Conservation (phyloP, 2,113 vertebrate species). For the Centropus unirufus region DNA sequence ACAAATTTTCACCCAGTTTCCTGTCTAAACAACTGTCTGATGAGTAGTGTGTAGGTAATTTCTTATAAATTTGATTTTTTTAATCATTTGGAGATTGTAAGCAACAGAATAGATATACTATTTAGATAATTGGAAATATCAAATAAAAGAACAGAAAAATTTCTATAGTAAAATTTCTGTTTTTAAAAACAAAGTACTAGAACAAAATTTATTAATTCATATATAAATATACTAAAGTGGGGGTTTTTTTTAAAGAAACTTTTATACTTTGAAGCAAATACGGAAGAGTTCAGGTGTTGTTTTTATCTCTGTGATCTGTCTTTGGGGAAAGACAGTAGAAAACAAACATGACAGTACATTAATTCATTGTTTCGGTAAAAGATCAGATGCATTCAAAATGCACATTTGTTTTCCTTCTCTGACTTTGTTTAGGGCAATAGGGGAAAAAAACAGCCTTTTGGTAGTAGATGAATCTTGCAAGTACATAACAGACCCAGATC, state of each 20-base stretch:
- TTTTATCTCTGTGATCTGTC: constrained; percentile 31
- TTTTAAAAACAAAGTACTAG: neutral
- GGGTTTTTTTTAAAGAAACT: neutral
- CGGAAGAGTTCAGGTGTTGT: neutral
- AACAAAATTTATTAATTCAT: neutral
- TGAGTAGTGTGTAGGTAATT: neutral
- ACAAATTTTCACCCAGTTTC: neutral
- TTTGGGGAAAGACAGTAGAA: constrained; percentile 38
- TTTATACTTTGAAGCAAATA: neutral
- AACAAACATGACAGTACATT: constrained; percentile 57
- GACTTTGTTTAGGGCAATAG: constrained; percentile 11
- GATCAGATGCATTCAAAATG: constrained; percentile 57
- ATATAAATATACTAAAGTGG: too few relatives aligned
- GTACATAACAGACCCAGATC: constrained; percentile 54
- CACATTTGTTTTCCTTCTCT: constrained; percentile 58
- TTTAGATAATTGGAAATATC: neutral
- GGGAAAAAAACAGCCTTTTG: constrained; percentile 34
- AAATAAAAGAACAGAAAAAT: neutral
- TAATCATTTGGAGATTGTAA: neutral
- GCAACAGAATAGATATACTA: neutral
- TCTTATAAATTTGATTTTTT: neutral
- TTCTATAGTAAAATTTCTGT: neutral
- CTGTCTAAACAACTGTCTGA: neutral
- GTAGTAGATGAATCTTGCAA: constrained; percentile 55
- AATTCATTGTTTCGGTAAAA: constrained; percentile 63